Evolutionary conservation across 2,888 invertebrate species (phyloP), one percentile per base, ranked within the genome.

Genomic region (Latrodectus hesperus): DNA sequence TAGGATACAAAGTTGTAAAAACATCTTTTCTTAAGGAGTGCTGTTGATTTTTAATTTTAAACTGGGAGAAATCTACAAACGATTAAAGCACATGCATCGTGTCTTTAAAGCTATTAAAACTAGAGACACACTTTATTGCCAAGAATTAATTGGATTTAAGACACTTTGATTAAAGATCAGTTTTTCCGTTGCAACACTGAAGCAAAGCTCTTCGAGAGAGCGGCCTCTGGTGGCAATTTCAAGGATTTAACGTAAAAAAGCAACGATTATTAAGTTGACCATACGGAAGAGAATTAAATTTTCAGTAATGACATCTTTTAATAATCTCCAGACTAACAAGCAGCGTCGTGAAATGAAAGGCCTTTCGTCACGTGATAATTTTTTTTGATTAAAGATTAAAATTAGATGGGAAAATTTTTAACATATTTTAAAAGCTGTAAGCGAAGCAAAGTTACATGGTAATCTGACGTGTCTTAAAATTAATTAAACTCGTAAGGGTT

Each of bases 131-230:
- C 52, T 51, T 12, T 75, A 64, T 75, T 70, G 17, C 17, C 16
- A 68, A 55, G 67, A 86, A 81, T 86, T 86, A 86, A 86, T 86
- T 86, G 68, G 85, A 75, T 74, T 71, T 64, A 65, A 76, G 65
- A 76, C 81, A 76, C 72, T 76, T 80, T 86, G 86, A 86, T 86
- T 86, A 81, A 68, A 76, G 78, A 79, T 74, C 51, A 12, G 12
- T 60, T 60, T 60, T 60, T 60, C 12, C 38, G 22, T 52, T 81
- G 49, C 67, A 55, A n/a, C 49, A 60, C 16, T 12, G 14, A 53
- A 22, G 11, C 2, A 26, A 70, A n/a, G n/a, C 53, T 70, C 55
- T 55, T 17, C 22, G 16, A 51, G 1, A 64, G 38, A 64, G 72
- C 80, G 80, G 64, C 80, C 80, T 72, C 80, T 80, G n/a, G 12